phyloP scores from a whole-genome alignment of 2,888 invertebrate genomes.

The Ditula angustiorana region DNA sequence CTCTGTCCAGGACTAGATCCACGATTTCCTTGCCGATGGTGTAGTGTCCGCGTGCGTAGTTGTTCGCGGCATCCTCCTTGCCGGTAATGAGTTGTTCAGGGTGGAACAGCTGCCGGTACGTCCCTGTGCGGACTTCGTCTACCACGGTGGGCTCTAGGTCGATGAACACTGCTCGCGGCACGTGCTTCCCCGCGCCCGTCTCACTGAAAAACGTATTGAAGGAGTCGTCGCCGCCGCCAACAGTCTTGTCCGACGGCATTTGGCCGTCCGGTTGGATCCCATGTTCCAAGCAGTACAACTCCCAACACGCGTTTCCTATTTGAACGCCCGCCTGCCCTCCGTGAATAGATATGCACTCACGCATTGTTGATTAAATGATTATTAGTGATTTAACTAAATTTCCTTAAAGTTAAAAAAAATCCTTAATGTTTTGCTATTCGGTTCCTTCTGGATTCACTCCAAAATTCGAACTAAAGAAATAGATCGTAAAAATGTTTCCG shows the following conservation, averaged over 20 bases:
- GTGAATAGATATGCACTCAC: conserved; percentile 82
- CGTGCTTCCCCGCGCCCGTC: conserved; percentile 98
- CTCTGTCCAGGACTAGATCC: conserved; percentile 93
- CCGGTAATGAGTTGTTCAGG: conserved; percentile 98
- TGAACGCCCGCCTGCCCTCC: conserved; percentile 89
- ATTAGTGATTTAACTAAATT: conserved; percentile 53
- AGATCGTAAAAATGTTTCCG: neutral
- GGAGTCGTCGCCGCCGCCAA: conserved; percentile 96
- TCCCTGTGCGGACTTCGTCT: conserved; percentile 96
- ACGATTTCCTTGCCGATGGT: conserved; percentile 98
- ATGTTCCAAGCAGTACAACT: conserved; percentile 93
- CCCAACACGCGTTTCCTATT: conserved; percentile 95
- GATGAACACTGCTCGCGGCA: conserved; percentile 96
- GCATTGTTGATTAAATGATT: conserved; percentile 64
- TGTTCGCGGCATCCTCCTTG: conserved; percentile 98
- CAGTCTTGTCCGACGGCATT: conserved; percentile 93
- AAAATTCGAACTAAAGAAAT: conserved; percentile 50
- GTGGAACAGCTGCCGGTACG: conserved; percentile 98
- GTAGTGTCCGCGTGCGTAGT: conserved; percentile 98
- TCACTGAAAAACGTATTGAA: conserved; percentile 98
- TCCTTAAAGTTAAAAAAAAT: conserved; percentile 54
- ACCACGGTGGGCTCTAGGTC: conserved; percentile 98
- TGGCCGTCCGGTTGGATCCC: conserved; percentile 94
- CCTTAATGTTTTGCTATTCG: conserved; percentile 42
- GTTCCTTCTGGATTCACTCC: conserved; percentile 51